Evolutionary conservation across 2,797 vertebrate species (phyloP).

Genomic region (Somateria mollissima): DNA sequence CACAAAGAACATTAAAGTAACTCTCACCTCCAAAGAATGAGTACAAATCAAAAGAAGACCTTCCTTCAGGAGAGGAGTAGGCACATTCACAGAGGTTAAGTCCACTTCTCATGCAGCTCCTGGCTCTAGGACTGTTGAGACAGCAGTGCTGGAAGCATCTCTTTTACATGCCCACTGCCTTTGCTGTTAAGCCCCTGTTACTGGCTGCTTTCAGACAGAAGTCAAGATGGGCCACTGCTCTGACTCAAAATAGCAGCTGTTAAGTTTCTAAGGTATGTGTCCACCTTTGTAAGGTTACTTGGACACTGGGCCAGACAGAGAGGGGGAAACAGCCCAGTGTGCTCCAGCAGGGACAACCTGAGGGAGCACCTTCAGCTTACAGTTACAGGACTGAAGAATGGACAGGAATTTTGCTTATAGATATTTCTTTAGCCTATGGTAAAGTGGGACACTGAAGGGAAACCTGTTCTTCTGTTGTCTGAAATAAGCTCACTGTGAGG

Average conservation of each 20-base stretch:
- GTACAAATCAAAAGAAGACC: not conserved
- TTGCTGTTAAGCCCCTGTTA: not conserved
- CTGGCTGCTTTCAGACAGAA: not conserved
- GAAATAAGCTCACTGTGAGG: not conserved
- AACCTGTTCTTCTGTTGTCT: not conserved
- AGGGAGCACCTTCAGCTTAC: not conserved
- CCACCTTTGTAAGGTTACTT: not conserved
- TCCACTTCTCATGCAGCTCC: not conserved
- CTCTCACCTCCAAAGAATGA: not conserved
- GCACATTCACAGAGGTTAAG: not conserved
- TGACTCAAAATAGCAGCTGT: not conserved
- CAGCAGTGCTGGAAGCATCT: not conserved
- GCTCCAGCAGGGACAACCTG: not conserved
- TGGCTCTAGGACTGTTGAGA: not conserved
- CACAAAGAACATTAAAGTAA: not conserved
- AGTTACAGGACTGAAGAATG: fast-evolving
- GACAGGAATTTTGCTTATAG: not conserved
- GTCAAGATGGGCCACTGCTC: not conserved
- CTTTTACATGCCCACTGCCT: not conserved
- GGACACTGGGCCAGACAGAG: not conserved
- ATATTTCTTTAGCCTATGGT: not conserved
- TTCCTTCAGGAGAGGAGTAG: not conserved
- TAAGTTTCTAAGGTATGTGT: not conserved
- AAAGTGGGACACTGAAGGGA: not conserved
- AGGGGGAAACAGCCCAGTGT: not conserved